phyloP scores from a whole-genome alignment of 2,113 vertebrate genomes.

The Noctilio leporinus region DNA sequence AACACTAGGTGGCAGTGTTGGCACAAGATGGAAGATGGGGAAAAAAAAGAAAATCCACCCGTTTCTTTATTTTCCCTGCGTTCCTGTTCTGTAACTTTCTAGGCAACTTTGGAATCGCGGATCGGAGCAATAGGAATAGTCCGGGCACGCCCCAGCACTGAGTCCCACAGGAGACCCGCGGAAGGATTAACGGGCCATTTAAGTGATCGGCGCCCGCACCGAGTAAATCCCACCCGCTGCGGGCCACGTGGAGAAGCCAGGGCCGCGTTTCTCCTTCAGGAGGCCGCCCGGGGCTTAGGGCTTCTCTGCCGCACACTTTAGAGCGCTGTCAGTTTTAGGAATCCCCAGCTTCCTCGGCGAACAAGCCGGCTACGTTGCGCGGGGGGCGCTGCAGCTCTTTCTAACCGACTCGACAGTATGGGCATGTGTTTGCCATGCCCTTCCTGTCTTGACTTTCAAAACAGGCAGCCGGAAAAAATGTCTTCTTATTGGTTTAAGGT shows the following conservation, averaged over 20 bases:
- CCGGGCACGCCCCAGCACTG: background rate
- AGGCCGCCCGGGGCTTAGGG: background rate
- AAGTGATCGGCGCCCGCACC: background rate
- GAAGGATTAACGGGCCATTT: background rate
- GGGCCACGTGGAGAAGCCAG: background rate
- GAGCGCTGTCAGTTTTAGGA: background rate
- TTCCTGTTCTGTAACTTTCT: background rate
- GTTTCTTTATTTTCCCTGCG: accelerated
- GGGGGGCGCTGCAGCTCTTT: background rate
- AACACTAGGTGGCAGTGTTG: conserved; percentile 79
- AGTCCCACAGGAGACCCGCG: background rate
- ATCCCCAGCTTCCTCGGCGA: background rate
- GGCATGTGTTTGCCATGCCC: background rate
- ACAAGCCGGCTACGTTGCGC: background rate
- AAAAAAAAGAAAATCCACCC: background rate
- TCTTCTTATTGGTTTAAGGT: background rate
- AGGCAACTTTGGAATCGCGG: background rate
- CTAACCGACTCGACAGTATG: background rate
- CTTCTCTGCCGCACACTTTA: too few relatives aligned
- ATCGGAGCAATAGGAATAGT: background rate
- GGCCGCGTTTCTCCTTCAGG: background rate
- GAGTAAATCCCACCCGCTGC: background rate
- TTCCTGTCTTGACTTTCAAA: background rate
- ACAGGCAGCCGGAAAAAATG: background rate
- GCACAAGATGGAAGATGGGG: background rate